Percentiles rank a stretch among this genome's conserved stretches.
These are phyloP conservation scores for Congeria kusceri DNA, from an alignment of 2,888 invertebrate species.

Conservation along the genomic window DNA sequence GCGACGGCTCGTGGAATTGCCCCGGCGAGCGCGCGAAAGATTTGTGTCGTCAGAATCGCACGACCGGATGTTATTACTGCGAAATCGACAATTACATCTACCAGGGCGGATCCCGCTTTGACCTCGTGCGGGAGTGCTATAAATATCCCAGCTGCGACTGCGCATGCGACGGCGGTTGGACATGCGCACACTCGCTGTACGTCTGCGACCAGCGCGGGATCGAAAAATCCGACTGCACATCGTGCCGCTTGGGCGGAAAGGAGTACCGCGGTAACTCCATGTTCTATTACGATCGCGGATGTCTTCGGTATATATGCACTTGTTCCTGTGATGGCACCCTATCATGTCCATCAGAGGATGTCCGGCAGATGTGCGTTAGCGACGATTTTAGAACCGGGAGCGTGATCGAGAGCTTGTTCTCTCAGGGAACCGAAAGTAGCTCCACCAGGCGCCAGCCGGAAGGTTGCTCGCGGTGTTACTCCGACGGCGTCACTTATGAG, in stretches of 20 bases:
- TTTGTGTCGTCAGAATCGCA: conserved; percentile 62
- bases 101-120: conserved; percentile 70
- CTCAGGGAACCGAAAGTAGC: neutral
- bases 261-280: conserved; percentile 52
- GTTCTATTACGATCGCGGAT: conserved; percentile 44
- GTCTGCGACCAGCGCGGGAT: conserved; percentile 41
- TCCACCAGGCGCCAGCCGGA: conserved; percentile 23
- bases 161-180: conserved; percentile 78
- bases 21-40: conserved; percentile 66
- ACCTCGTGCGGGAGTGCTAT: conserved; percentile 71
- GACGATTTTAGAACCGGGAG: neutral
- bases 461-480: conserved; percentile 32
- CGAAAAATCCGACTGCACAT: conserved; percentile 43
- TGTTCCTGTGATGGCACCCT: conserved; percentile 68
- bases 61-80: conserved; percentile 71
- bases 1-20: conserved; percentile 69
- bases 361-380: conserved; percentile 37
- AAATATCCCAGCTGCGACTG: conserved; percentile 73
- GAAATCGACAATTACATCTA: conserved; percentile 65
- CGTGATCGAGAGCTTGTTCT: neutral
- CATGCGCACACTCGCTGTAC: conserved; percentile 51
- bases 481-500: conserved; percentile 36
- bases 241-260: conserved; percentile 60
- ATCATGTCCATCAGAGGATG: conserved; percentile 52
- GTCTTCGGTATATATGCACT: conserved; percentile 60